Evolutionary conservation across 2,113 vertebrate genomes (phyloP).

Genomic region (Acrocephalus arundinaceus): DNA sequence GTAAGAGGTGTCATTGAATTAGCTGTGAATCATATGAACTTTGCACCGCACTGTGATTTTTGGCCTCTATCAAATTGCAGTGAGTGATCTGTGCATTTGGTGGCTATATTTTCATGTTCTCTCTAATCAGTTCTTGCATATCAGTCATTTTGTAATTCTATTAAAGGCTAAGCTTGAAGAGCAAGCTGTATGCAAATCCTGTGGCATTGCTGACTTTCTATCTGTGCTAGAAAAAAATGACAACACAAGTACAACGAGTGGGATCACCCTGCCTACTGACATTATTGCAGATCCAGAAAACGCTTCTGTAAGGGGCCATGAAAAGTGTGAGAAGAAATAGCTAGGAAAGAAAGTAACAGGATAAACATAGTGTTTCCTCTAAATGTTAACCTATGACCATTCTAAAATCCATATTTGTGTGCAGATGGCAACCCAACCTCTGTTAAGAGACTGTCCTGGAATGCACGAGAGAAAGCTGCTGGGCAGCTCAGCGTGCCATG

Average conservation of each 20-base stretch:
- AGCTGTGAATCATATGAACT: neutral
- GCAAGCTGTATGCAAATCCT: neutral
- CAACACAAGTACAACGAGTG: neutral
- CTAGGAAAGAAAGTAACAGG: neutral
- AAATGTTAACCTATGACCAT: neutral
- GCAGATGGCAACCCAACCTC: neutral
- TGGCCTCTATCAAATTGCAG: neutral
- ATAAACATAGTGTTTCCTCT: neutral
- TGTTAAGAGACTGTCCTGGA: neutral
- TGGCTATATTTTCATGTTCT: neutral
- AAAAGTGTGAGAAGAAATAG: neutral
- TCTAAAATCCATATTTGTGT: neutral
- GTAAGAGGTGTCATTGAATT: neutral
- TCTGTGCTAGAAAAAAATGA: neutral
- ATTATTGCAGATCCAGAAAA: neutral
- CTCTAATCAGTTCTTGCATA: neutral
- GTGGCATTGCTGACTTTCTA: neutral
- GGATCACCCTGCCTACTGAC: neutral
- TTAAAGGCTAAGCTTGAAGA: neutral
- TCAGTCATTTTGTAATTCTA: neutral
- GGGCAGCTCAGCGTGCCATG: neutral
- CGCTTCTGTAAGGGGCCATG: neutral
- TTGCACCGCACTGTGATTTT: rapidly evolving
- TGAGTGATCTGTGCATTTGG: neutral
- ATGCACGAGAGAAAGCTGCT: rapidly evolving